Evolutionary conservation across 2,888 invertebrate genomes (phyloP).

Genomic region (Nephrotoma flavescens): DNA sequence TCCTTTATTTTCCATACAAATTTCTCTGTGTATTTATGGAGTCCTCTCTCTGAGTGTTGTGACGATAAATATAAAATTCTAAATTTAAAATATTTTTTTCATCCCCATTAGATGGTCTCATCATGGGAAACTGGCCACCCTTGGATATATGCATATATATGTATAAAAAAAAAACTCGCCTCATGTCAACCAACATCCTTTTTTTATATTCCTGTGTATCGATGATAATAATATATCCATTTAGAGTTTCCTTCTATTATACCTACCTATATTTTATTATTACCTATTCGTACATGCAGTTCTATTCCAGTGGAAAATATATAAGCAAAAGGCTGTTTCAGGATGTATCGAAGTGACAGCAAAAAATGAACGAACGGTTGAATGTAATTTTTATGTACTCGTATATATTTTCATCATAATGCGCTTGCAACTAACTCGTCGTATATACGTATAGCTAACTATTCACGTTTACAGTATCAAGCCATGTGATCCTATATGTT

Average conservation of each 20-base stretch:
- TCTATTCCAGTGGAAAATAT: not conserved
- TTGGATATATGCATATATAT: not conserved
- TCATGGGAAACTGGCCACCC: not conserved
- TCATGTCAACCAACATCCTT: not conserved
- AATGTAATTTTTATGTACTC: not conserved
- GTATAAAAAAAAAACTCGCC: not conserved
- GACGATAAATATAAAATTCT: not conserved
- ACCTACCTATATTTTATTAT: not conserved
- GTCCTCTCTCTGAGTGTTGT: not conserved
- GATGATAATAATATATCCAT: not conserved
- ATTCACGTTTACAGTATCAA: not conserved
- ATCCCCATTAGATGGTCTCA: not conserved
- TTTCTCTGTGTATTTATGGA: not conserved
- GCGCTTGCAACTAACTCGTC: not conserved
- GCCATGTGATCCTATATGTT: not conserved
- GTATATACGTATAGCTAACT: not conserved
- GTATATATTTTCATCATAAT: not conserved
- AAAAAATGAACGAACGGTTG: not conserved
- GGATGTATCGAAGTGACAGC: not conserved
- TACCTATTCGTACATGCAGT: not conserved
- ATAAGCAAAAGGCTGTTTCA: not conserved
- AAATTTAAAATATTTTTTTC: not conserved
- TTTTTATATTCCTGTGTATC: not conserved
- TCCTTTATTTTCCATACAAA: not conserved
- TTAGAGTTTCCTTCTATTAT: not conserved